Conservation (phyloP, 2,888 invertebrate species). For the Sinhomidia bicolor region DNA sequence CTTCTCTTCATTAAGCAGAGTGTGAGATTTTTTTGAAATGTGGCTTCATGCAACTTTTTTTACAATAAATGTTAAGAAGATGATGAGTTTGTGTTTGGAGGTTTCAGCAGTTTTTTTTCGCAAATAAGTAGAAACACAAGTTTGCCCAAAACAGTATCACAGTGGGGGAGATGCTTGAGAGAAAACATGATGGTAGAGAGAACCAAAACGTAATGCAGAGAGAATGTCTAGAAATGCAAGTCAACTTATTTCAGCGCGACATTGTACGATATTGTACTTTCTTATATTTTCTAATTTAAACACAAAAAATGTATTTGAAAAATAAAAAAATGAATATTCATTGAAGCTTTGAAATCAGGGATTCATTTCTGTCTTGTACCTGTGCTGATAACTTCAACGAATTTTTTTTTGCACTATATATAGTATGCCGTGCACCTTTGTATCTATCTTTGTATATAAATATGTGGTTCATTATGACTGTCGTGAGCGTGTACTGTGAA, state of each 20-base stretch:
- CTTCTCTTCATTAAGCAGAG: constrained; percentile 57
- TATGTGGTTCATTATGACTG: too few relatives aligned
- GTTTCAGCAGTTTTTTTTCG: constrained; percentile 34
- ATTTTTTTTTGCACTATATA: too few relatives aligned
- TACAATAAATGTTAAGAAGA: not conserved
- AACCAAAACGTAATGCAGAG: constrained; percentile 12
- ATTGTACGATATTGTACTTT: not conserved
- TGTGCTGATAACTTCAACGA: too few relatives aligned
- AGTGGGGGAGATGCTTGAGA: constrained; percentile 42
- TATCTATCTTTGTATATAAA: too few relatives aligned
- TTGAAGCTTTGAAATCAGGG: constrained; percentile 16
- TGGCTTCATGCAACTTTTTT: not conserved
- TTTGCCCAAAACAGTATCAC: constrained; percentile 45
- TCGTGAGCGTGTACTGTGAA: too few relatives aligned
- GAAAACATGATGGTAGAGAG: constrained; percentile 7
- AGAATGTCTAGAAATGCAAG: not conserved
- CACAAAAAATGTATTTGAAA: not conserved
- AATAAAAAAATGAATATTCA: constrained; percentile 39
- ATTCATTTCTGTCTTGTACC: not conserved
- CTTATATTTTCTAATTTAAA: not conserved
- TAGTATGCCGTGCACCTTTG: too few relatives aligned
- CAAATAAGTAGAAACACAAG: constrained; percentile 41
- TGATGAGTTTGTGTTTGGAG: constrained; percentile 24
- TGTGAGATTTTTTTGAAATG: constrained; percentile 48
- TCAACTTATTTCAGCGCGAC: constrained; percentile 47